phyloP scores from a whole-genome alignment of 23 tunicate species.

The Trididemnum clinides region DNA sequence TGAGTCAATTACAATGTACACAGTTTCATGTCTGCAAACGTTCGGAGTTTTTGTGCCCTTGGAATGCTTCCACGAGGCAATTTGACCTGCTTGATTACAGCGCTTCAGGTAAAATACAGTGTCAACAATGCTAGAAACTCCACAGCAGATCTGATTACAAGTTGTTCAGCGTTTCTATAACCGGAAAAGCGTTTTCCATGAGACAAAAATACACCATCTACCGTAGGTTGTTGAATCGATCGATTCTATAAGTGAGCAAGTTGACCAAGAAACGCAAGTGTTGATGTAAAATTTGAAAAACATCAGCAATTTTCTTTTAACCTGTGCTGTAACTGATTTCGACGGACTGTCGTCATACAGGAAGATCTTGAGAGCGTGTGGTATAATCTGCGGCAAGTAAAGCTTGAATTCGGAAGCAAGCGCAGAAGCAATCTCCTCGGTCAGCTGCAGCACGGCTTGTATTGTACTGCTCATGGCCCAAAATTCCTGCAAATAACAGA shows the following conservation, averaged over 20 bases:
- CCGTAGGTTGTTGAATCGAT: no score
- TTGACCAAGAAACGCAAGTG: not conserved
- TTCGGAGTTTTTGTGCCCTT: no score
- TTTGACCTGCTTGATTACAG: not conserved
- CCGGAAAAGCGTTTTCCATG: no score
- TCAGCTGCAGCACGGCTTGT: slow-evolving; percentile 62
- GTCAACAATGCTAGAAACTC: not conserved
- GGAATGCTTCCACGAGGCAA: no score
- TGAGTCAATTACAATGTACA: no score
- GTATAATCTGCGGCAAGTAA: slow-evolving; percentile 79
- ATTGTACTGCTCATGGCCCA: slow-evolving; percentile 72
- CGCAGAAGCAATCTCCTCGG: slow-evolving; percentile 77
- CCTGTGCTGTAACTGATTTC: slow-evolving; percentile 70
- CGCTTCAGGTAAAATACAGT: not conserved
- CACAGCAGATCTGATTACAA: no score
- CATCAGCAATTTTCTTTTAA: not conserved
- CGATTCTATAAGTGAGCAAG: not conserved
- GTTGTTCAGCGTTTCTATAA: no score
- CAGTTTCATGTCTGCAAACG: no score
- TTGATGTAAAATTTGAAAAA: not conserved
- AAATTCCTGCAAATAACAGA: slow-evolving; percentile 62
- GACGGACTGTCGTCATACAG: slow-evolving; percentile 67
- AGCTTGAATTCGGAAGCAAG: slow-evolving; percentile 85
- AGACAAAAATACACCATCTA: no score
- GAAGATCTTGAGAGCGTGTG: slow-evolving; percentile 72